These are phyloP conservation scores for Trematomus loennbergii DNA, from an alignment of 2,113 vertebrate species.

Conservation along the genomic window DNA sequence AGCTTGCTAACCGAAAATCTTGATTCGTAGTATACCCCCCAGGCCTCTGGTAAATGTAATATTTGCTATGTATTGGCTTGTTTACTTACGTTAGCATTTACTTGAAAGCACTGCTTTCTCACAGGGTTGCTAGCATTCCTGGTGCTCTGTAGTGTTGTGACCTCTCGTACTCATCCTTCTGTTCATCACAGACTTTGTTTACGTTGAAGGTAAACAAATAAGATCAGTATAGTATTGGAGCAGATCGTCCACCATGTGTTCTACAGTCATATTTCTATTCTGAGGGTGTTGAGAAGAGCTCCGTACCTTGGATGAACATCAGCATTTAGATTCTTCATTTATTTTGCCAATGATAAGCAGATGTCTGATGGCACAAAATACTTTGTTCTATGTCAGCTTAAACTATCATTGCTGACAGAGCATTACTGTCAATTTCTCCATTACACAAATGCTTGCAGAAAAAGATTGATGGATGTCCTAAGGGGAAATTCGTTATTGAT, in stretches of 20 bases:
- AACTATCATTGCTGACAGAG: slow-evolving; percentile 34
- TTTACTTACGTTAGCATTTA: not conserved
- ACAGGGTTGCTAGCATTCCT: not conserved
- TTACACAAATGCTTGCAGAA: slow-evolving; percentile 29
- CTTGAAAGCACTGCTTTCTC: not conserved
- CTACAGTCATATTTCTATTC: slow-evolving; percentile 26
- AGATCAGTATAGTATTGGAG: not conserved
- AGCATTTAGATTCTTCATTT: slow-evolving; percentile 34
- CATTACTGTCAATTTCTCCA: slow-evolving; percentile 37
- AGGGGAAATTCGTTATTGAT: slow-evolving; percentile 48
- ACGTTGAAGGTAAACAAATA: not conserved
- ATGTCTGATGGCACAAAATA: slow-evolving; percentile 35
- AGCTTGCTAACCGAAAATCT: too few species aligned
- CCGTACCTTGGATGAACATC: not conserved
- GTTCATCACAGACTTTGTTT: not conserved
- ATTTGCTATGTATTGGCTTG: not conserved
- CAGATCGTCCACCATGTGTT: slow-evolving; percentile 3
- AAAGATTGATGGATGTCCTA: slow-evolving; percentile 38
- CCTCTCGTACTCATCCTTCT: not conserved
- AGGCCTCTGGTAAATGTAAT: not conserved
- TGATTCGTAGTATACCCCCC: too few species aligned
- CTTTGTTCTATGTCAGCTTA: slow-evolving; percentile 33
- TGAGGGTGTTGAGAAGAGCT: not conserved
- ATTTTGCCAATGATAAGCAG: slow-evolving; percentile 34
- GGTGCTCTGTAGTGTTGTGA: not conserved